Percentiles rank a stretch among this genome's conserved stretches.
These are phyloP conservation scores for Thumatha senex DNA, from an alignment of 2,888 invertebrate species.

Conservation along the genomic window DNA sequence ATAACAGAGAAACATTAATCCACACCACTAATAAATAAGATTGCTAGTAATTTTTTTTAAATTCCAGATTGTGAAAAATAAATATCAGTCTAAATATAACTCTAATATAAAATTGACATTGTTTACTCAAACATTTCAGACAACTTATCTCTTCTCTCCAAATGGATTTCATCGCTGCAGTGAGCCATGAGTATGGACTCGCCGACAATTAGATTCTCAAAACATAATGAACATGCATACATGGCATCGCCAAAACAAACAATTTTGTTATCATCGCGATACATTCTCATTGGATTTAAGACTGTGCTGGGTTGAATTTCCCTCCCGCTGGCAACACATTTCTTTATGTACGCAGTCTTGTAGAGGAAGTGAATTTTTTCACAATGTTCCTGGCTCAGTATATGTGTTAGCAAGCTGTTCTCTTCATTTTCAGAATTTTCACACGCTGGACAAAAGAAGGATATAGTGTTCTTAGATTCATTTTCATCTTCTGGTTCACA, in stretches of 20 bases:
- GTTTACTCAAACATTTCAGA: constrained; percentile 51
- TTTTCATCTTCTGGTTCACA: constrained; percentile 45
- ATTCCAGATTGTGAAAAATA: neutral
- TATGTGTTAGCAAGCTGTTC: constrained; percentile 60
- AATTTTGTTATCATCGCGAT: constrained; percentile 74
- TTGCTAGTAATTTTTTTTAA: neutral
- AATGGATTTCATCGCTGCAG: constrained; percentile 56
- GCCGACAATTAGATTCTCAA: constrained; percentile 68
- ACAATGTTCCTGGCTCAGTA: constrained; percentile 64
- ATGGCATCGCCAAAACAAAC: constrained; percentile 75
- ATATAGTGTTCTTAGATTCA: constrained; percentile 53
- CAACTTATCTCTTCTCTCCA: constrained; percentile 55
- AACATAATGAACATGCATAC: constrained; percentile 73
- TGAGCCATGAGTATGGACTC: constrained; percentile 73
- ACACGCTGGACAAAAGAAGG: constrained; percentile 66
- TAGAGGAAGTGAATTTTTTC: constrained; percentile 75
- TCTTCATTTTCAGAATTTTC: constrained; percentile 58
- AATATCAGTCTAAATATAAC: neutral
- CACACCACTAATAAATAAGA: neutral
- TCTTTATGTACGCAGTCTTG: constrained; percentile 75
- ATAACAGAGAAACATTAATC: neutral
- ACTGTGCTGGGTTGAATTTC: constrained; percentile 76
- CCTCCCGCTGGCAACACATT: constrained; percentile 63
- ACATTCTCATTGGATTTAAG: constrained; percentile 74
- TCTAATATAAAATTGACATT: neutral